Percentiles rank a stretch among this genome's conserved stretches.
Conservation (phyloP, 2,888 invertebrate species). For the Dolichomitus sp. region DNA sequence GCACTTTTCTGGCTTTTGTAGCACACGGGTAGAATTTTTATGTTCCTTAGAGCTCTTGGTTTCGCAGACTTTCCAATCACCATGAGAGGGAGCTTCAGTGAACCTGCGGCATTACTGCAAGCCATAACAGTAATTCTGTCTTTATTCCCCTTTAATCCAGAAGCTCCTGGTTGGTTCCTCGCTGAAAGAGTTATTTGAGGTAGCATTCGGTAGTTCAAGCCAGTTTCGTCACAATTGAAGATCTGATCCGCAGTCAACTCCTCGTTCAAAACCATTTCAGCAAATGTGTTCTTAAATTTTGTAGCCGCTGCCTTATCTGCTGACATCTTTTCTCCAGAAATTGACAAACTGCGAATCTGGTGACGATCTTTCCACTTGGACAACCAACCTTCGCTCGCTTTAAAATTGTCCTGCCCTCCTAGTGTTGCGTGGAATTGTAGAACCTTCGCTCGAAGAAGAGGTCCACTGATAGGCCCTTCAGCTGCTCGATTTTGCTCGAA, state of each 20-base stretch:
- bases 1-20: conserved; percentile 70
- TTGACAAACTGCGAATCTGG: conserved; percentile 3
- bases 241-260: conserved; percentile 57
- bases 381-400: conserved; percentile 8
- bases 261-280: no score
- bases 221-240: conserved; percentile 75
- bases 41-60: conserved; percentile 71
- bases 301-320: conserved; percentile 32
- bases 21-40: conserved; percentile 55
- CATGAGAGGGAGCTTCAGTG: conserved; percentile 70
- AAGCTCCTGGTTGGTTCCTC: conserved; percentile 67
- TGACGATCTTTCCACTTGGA: conserved; percentile 16
- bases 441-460: no score
- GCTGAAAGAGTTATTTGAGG: conserved; percentile 69
- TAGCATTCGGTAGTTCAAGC: conserved; percentile 73
- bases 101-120: conserved; percentile 73
- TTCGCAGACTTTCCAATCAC: conserved; percentile 73
- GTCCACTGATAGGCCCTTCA: no score
- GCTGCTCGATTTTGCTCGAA: no score
- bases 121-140: conserved; percentile 72
- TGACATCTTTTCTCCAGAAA: conserved; percentile 25
- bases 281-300: background rate
- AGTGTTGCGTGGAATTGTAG: no score
- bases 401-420: no score
- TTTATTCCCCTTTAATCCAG: conserved; percentile 73